Evolutionary conservation across 1,140 invertebrate genomes (phyloP), one percentile per base, ranked within the genome.

Genomic region (Drosophila nigrodunni): DNA sequence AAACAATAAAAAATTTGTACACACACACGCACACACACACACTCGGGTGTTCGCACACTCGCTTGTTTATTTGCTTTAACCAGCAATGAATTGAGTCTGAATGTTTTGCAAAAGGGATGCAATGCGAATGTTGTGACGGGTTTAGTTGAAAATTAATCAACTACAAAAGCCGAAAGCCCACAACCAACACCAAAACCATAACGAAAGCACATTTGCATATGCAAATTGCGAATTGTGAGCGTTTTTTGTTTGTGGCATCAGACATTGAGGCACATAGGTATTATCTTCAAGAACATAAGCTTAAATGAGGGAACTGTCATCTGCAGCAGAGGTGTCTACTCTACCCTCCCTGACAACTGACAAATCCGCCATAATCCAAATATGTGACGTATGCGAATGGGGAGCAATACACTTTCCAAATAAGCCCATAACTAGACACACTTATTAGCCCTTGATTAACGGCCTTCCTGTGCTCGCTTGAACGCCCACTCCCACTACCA

Each of bases 31-130:
- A 49, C n/a, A 25, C 13, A 25, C 11, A 49, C 30, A 55, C 57
- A 25, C 66, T 59, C 44, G 52, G 49, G 52, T 18, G 64, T 15
- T 34, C 58, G 37, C 41, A 59, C 49, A 37, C 13, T 47, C 75
- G 58, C 76, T 71, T 82, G 75, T 74, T 82, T 81, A 80, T 77
- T 88, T 87, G 72, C 88, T 30, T 87, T 87, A 68, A 74, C 73
- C 79, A 87, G 76, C 78, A 85, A 86, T 80, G 49, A 54, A 54
- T 41, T 2, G 50, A 58, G 49, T 65, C 11, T 11, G 39, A 41
- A 41, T 41, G 9, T 10, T 11, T 41, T 41, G 39, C 11, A 4
- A 7, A 50, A n/a, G 70, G 55, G 47, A 52, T 59, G 60, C 41
- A 39, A 13, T 18, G 18, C 15, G 50, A 25, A 21, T 49, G n/a